Percentiles rank a stretch among this genome's conserved stretches.
These are phyloP conservation scores for Erpobdella octoculata DNA, from an alignment of 2,888 invertebrate genomes.

Conservation along the genomic window DNA sequence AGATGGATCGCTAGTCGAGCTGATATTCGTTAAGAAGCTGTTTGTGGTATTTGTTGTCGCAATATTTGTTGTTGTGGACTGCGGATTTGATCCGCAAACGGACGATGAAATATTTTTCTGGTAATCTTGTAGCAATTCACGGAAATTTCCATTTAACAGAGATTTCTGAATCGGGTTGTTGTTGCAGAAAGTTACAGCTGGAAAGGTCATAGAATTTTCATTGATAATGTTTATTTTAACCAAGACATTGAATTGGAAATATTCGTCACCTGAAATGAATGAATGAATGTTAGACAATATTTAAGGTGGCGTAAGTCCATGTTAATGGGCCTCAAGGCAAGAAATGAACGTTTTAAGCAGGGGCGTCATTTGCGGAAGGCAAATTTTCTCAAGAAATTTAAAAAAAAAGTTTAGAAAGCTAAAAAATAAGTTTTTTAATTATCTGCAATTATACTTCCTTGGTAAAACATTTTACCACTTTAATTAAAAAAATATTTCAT, in stretches of 20 bases:
- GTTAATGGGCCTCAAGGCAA: no score
- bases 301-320: no score
- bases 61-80: not conserved
- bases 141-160: not conserved
- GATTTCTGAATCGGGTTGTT: constrained; percentile 30
- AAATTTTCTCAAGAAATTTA: no score
- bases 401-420: no score
- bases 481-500: no score
- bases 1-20: no score
- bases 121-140: not conserved
- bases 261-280: constrained; percentile 12
- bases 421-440: no score
- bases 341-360: no score
- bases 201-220: constrained; percentile 10
- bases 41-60: not conserved
- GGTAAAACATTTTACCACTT: no score
- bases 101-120: not conserved
- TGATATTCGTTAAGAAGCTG: not conserved
- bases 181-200: constrained; percentile 34
- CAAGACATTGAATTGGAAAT: constrained; percentile 11
- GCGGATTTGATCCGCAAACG: not conserved
- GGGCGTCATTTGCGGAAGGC: no score
- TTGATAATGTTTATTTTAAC: not conserved
- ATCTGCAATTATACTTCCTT: no score
- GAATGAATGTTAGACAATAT: no score